Evolutionary conservation across 1,140 invertebrate species (phyloP).

Genomic region (Hydropsyche tenuis): DNA sequence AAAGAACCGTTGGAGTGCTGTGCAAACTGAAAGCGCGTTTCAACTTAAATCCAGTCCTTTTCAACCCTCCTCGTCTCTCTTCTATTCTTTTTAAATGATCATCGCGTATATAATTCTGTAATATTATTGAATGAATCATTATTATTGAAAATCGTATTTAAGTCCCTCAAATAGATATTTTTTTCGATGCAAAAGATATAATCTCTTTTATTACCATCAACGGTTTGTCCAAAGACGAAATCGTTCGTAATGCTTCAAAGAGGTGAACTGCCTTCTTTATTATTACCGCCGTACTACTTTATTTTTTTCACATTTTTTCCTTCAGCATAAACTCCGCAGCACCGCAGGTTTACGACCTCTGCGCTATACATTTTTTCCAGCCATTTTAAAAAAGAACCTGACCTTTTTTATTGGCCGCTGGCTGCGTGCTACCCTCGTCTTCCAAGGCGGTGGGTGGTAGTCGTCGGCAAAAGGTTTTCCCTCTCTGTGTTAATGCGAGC

Average conservation of each 20-base stretch:
- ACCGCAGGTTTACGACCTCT: slow-evolving; percentile 23
- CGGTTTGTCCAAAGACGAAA: not conserved
- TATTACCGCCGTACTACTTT: not conserved
- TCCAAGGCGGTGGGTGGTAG: not conserved
- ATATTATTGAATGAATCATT: no score
- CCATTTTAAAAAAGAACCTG: slow-evolving; percentile 19
- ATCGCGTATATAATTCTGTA: no score
- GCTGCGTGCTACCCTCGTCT: slow-evolving; percentile 8
- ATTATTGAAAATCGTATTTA: not conserved
- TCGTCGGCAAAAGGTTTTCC: slow-evolving; percentile 13
- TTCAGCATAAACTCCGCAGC: not conserved
- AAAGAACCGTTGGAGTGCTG: slow-evolving; percentile 12
- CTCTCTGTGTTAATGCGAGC: slow-evolving; percentile 20
- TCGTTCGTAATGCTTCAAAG: not conserved
- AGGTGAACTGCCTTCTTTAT: not conserved
- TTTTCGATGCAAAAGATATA: not conserved
- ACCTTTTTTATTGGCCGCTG: slow-evolving; percentile 15
- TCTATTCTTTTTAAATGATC: no score
- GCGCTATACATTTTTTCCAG: not conserved
- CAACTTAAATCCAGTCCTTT: no score
- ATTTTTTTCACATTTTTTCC: not conserved
- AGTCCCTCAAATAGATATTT: not conserved
- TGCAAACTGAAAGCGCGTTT: not conserved
- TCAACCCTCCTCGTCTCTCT: no score
- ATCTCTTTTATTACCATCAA: not conserved